Percentiles rank a stretch among this genome's conserved stretches.
These are phyloP conservation scores for Chironomus tentans DNA, from an alignment of 2,888 invertebrate species.

Conservation along the genomic window DNA sequence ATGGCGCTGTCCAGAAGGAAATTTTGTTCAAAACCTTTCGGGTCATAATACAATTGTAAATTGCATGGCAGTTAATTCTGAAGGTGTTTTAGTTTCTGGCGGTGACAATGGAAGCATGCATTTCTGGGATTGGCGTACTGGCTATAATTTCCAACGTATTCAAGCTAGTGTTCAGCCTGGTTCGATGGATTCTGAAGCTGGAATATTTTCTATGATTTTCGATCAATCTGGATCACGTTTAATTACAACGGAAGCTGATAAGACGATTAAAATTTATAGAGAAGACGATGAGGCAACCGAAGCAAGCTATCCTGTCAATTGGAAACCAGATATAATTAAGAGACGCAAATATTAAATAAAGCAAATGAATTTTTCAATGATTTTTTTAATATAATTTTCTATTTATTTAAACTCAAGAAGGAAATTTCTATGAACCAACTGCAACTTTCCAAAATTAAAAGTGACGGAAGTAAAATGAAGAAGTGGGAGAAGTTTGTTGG, in stretches of 20 bases:
- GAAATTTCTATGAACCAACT: not conserved
- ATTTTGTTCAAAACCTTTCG: constrained; percentile 91
- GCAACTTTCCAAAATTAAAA: not conserved
- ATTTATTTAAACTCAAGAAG: not conserved
- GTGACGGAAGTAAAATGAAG: not conserved
- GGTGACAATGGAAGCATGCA: constrained; percentile 97
- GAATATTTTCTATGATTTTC: constrained; percentile 91
- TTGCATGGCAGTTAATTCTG: constrained; percentile 88
- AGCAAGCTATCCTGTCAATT: constrained; percentile 92
- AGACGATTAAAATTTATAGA: constrained; percentile 97
- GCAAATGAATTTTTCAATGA: not conserved
- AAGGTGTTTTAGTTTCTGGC: constrained; percentile 93
- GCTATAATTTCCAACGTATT: constrained; percentile 93
- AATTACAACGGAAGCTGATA: constrained; percentile 96
- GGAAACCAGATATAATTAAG: constrained; percentile 94
- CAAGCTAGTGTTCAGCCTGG: constrained; percentile 95
- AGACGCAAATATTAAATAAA: constrained; percentile 69
- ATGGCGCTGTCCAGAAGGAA: constrained; percentile 97
- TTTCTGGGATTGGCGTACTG: constrained; percentile 98
- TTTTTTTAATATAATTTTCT: not conserved
- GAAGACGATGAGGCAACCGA: constrained; percentile 95
- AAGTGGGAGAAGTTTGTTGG: not conserved
- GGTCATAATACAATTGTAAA: constrained; percentile 98
- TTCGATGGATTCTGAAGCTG: constrained; percentile 98
- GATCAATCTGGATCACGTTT: constrained; percentile 91